These are phyloP conservation scores for Sphaeramia orbicularis DNA, from an alignment of 2,797 vertebrate genomes.

Conservation along the genomic window DNA sequence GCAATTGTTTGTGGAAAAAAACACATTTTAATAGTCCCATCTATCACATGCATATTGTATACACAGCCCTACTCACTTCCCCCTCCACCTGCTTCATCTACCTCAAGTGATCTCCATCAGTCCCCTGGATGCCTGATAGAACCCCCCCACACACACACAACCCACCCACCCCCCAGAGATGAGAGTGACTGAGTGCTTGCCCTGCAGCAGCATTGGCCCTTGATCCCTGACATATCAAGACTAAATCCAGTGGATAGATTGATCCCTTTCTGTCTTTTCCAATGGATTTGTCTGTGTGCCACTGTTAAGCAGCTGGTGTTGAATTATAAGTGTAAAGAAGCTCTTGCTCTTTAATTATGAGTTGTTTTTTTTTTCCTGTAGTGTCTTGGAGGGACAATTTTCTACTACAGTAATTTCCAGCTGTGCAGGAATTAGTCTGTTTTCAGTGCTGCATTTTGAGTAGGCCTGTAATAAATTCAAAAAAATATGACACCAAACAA, in stretches of 20 bases:
- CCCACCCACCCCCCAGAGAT: neutral
- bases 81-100: neutral
- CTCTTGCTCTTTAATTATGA: constrained; percentile 37
- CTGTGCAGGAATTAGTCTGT: constrained; percentile 36
- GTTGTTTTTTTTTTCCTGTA: neutral
- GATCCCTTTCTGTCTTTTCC: constrained; percentile 11
- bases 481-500: constrained; percentile 2
- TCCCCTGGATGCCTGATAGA: neutral
- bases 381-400: constrained; percentile 45
- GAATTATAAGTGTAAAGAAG: constrained; percentile 14
- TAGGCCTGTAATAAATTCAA: neutral
- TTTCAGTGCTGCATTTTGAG: constrained; percentile 13
- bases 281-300: constrained; percentile 13
- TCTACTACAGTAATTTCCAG: constrained; percentile 55
- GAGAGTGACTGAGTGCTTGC: constrained; percentile 1
- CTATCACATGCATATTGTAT: too few relatives aligned
- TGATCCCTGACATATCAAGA: constrained; percentile 4
- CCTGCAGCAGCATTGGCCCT: neutral
- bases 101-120: neutral
- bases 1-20: too few relatives aligned
- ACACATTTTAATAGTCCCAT: too few relatives aligned
- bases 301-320: constrained; percentile 49
- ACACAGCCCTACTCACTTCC: too few relatives aligned
- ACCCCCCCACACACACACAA: too few relatives aligned
- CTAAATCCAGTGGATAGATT: constrained; percentile 2